phyloP scores from a whole-genome alignment of 1,140 invertebrate species.

The Epicauta chinensis region DNA sequence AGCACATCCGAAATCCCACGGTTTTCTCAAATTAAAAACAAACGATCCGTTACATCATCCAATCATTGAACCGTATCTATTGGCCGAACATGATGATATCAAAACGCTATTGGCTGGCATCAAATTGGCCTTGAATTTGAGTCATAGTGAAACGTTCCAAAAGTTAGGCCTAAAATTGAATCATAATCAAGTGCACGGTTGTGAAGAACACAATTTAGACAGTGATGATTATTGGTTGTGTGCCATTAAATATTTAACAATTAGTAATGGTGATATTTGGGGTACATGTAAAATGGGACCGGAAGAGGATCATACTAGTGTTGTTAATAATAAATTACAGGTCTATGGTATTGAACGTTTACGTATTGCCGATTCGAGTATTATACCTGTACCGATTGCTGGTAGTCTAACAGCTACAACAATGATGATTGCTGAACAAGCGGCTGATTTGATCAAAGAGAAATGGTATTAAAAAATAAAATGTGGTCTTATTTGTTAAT shows the following conservation, averaged over 20 bases:
- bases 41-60: slow-evolving; percentile 66
- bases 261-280: slow-evolving; percentile 49
- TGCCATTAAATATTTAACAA: slow-evolving; percentile 45
- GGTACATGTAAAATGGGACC: slow-evolving; percentile 61
- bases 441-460: slow-evolving; percentile 69
- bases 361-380: slow-evolving; percentile 67
- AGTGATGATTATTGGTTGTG: slow-evolving; percentile 33
- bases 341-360: slow-evolving; percentile 49
- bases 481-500: neutral
- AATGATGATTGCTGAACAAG: slow-evolving; percentile 84
- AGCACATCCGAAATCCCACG: slow-evolving; percentile 66
- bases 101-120: slow-evolving; percentile 27
- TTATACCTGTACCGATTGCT: slow-evolving; percentile 65
- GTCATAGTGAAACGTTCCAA: slow-evolving; percentile 23
- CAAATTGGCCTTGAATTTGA: slow-evolving; percentile 21
- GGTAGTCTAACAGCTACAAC: slow-evolving; percentile 69
- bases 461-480: slow-evolving; percentile 43
- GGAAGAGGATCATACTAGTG: slow-evolving; percentile 46
- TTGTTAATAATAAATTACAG: slow-evolving; percentile 52
- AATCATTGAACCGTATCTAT: slow-evolving; percentile 56
- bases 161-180: slow-evolving; percentile 19
- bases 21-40: slow-evolving; percentile 57
- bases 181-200: slow-evolving; percentile 18
- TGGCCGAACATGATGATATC: slow-evolving; percentile 48
- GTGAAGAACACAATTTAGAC: slow-evolving; percentile 23